Evolutionary conservation across 64 coral and sea anemone species (phyloP).

Genomic region (Dendrophyllia cribrosa): DNA sequence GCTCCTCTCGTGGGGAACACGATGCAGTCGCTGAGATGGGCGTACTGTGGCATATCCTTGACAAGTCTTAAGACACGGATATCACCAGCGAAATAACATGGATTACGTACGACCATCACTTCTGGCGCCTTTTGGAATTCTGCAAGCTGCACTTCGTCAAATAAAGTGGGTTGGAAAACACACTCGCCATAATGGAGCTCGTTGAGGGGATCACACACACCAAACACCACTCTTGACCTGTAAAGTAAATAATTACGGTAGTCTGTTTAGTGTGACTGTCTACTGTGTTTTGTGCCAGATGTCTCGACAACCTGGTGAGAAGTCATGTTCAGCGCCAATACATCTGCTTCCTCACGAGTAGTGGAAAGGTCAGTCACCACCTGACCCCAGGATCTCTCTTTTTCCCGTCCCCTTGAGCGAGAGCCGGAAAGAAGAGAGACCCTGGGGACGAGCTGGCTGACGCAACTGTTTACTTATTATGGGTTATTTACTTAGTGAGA

Average conservation of each 20-base stretch:
- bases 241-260: not conserved
- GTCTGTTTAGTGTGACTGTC: not conserved
- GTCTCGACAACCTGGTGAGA: no score
- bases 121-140: conserved; percentile 12
- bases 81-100: conserved; percentile 63
- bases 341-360: no score
- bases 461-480: no score
- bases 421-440: no score
- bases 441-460: no score
- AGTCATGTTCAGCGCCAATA: no score
- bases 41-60: conserved; percentile 24
- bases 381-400: no score
- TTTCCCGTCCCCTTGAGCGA: no score
- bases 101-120: conserved; percentile 68
- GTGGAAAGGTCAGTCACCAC: no score
- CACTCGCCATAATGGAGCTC: conserved; percentile 60
- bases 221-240: conserved; percentile 63
- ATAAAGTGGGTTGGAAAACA: conserved; percentile 59
- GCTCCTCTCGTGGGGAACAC: conserved; percentile 61
- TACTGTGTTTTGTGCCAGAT: no score
- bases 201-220: conserved; percentile 59
- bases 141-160: conserved; percentile 25
- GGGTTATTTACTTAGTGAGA: no score
- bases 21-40: conserved; percentile 65
- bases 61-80: conserved; percentile 60